Evolutionary conservation across 1,140 invertebrate genomes (phyloP).

Genomic region (Dinoponera quadriceps): DNA sequence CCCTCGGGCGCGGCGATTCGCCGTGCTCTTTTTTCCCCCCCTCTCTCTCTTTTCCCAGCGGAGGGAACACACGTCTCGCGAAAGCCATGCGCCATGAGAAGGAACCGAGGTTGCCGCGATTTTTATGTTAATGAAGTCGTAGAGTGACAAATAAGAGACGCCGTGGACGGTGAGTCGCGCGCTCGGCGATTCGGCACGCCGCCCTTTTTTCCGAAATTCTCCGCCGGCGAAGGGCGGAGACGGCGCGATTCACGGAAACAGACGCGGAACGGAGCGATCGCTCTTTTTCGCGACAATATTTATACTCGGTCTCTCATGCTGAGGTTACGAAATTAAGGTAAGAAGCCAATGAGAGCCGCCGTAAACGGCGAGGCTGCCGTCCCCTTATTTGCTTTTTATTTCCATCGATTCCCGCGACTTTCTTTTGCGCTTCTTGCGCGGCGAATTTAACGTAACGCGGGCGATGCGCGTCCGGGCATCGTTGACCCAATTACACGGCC

Average conservation of each 20-base stretch:
- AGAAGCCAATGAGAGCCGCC: conserved; percentile 1
- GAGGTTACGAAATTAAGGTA: conserved; percentile 3
- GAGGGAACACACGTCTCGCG: neutral
- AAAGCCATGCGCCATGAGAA: neutral
- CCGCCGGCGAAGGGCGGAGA: neutral
- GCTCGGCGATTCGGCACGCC: neutral
- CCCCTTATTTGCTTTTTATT: conserved; percentile 14
- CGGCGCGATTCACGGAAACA: neutral
- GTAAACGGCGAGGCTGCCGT: neutral
- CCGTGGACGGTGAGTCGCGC: conserved; percentile 23
- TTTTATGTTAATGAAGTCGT: neutral
- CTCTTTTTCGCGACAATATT: conserved; percentile 18
- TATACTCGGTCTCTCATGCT: neutral
- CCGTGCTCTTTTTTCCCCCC: conserved; percentile 9
- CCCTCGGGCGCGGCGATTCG: conserved; percentile 40
- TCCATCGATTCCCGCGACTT: neutral
- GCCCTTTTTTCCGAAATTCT: neutral
- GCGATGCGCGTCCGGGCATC: conserved; percentile 43
- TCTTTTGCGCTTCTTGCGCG: neutral
- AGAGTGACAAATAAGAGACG: conserved; percentile 33
- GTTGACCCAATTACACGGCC: conserved; percentile 66
- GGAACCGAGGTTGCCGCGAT: neutral
- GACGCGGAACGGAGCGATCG: conserved; percentile 41
- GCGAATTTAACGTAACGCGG: conserved; percentile 10
- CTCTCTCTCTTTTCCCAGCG: too few relatives aligned